A percentile compares a stretch with the other conserved stretches of the same genome.
phyloP scores from a whole-genome alignment of 2,113 vertebrate genomes.

The Prunella fulvescens region DNA sequence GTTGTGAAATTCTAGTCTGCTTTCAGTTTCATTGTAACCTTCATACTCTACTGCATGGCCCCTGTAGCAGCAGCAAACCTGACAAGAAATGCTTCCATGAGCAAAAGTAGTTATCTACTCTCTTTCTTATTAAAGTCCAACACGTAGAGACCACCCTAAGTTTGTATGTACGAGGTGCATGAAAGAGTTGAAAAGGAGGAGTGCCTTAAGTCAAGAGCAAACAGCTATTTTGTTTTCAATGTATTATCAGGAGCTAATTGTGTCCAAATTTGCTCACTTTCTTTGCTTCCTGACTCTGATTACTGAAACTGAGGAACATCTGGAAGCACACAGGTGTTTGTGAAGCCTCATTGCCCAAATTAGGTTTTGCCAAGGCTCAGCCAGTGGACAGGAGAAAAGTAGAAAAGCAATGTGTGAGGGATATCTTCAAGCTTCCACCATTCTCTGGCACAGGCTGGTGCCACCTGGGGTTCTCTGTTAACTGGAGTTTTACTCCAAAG shows the following conservation, averaged over 20 bases:
- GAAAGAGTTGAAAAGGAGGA: background rate
- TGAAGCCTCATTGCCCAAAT: background rate
- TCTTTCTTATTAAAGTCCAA: background rate
- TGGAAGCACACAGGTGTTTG: background rate
- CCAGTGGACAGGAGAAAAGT: background rate
- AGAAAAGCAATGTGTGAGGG: rapidly evolving
- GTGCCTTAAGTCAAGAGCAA: background rate
- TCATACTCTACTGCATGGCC: background rate
- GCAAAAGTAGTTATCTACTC: background rate
- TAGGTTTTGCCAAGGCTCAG: background rate
- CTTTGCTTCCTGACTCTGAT: background rate
- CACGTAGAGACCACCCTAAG: background rate
- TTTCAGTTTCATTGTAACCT: background rate
- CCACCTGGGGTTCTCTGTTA: background rate
- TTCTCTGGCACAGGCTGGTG: background rate
- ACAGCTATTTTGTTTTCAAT: background rate
- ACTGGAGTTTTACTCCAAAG: background rate
- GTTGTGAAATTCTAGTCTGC: background rate
- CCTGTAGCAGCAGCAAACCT: background rate
- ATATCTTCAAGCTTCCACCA: background rate
- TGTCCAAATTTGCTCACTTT: background rate
- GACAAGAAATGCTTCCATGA: background rate
- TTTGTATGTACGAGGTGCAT: rapidly evolving
- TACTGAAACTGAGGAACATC: background rate
- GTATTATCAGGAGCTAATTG: background rate